Evolutionary conservation across 1,140 invertebrate species (phyloP).

Genomic region (Diprion similis): DNA sequence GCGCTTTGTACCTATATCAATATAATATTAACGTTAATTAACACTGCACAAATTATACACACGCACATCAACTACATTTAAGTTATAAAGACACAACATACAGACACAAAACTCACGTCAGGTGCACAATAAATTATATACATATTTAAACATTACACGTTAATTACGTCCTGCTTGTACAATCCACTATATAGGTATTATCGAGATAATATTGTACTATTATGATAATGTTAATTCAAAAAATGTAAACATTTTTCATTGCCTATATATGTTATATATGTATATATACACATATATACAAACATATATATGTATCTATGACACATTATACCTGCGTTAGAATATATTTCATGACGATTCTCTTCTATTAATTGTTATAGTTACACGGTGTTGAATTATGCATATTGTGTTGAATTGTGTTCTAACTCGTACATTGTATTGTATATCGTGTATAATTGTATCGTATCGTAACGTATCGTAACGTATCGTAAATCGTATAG

Average conservation of each 20-base stretch:
- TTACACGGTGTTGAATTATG: background rate
- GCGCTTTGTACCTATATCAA: background rate
- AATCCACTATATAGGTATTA: background rate
- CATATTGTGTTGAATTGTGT: constrained; percentile 1
- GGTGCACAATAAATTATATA: too few relatives aligned
- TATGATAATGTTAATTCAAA: background rate
- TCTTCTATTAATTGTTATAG: background rate
- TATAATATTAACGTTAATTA: background rate
- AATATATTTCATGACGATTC: background rate
- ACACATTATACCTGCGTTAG: background rate
- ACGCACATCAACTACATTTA: background rate
- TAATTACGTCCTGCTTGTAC: constrained; percentile 6
- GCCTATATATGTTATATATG: background rate
- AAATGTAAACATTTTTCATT: background rate
- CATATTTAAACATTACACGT: too few relatives aligned
- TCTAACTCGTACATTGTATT: background rate
- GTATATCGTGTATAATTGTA: background rate
- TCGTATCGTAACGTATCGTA: constrained; percentile 3
- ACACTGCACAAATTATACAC: too few relatives aligned
- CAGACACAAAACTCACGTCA: too few relatives aligned
- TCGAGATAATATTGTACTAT: background rate
- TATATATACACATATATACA: background rate
- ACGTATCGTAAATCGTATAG: background rate
- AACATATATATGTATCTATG: background rate
- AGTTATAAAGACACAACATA: too few relatives aligned